Percentiles rank a stretch among this genome's conserved stretches.
phyloP scores from a whole-genome alignment of 2,797 vertebrate genomes.

The Pseudomugil tenellus region DNA sequence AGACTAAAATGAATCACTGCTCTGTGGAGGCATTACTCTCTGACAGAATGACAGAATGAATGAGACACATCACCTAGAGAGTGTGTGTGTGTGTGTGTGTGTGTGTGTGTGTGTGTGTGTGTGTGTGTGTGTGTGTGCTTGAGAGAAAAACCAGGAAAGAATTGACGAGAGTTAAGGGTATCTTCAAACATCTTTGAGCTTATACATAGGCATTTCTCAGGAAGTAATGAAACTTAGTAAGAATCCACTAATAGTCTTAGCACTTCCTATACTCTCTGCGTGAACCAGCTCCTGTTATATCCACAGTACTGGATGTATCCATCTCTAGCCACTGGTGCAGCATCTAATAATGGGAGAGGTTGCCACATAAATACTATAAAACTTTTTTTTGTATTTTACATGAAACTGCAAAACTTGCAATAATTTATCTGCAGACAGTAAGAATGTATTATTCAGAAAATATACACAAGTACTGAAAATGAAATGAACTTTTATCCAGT shows the following conservation, averaged over 20 bases:
- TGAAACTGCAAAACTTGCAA: neutral
- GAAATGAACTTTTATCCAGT: neutral
- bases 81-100: constrained; percentile 15
- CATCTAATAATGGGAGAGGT: neutral
- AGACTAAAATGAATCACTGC: constrained; percentile 77
- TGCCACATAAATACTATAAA: neutral
- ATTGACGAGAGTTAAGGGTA: constrained; percentile 20
- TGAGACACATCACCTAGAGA: constrained; percentile 58
- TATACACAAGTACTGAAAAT: neutral
- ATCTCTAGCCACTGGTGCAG: constrained; percentile 2
- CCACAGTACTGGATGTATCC: constrained; percentile 15
- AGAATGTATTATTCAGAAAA: neutral
- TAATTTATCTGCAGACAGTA: neutral
- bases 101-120: neutral
- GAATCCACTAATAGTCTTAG: constrained; percentile 31
- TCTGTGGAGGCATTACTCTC: constrained; percentile 59
- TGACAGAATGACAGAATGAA: constrained; percentile 76
- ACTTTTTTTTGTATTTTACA: neutral
- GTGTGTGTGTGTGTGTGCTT: too few relatives aligned
- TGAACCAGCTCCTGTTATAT: constrained; percentile 23
- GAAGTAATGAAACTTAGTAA: constrained; percentile 45
- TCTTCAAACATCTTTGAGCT: constrained; percentile 53
- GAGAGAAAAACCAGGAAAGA: neutral
- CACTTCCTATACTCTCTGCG: constrained; percentile 35
- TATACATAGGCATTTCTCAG: constrained; percentile 42